These are phyloP conservation scores for Notarius quadriscutis DNA, from an alignment of 2,113 vertebrate species.

Conservation along the genomic window DNA sequence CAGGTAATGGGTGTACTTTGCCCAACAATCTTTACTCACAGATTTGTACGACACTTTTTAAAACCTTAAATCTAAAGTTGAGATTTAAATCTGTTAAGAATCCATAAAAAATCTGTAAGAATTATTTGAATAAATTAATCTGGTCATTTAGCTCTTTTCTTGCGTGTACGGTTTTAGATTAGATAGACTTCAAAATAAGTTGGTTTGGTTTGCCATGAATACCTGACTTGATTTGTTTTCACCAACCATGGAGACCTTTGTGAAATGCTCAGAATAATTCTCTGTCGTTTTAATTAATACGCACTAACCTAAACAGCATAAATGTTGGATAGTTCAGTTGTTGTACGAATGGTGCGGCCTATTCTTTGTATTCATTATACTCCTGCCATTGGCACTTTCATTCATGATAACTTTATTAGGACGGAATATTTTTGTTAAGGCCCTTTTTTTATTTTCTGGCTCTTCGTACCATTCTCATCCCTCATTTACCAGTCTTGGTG, in stretches of 20 bases:
- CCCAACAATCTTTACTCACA: not conserved
- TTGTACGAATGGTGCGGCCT: not conserved
- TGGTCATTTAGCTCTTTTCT: not conserved
- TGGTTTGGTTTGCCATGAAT: too few species aligned
- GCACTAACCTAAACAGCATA: not conserved
- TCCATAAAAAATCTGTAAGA: not conserved
- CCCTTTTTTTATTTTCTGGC: not conserved
- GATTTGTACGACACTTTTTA: not conserved
- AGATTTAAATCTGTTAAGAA: not conserved
- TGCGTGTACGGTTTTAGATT: not conserved
- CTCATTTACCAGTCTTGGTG: not conserved
- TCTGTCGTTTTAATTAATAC: not conserved
- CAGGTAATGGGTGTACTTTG: slow-evolving; percentile 75
- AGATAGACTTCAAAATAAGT: too few species aligned
- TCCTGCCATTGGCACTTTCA: not conserved
- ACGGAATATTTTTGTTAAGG: not conserved
- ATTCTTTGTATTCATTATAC: not conserved
- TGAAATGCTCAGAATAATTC: not conserved
- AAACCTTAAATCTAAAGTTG: not conserved
- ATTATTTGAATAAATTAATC: not conserved
- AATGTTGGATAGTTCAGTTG: not conserved
- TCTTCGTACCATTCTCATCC: not conserved
- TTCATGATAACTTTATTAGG: not conserved
- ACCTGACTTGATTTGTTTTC: not conserved
- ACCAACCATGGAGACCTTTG: not conserved